Base-by-base conservation (phyloP, 2,797 vertebrate genomes). In the Austrolebias charrua region DNA sequence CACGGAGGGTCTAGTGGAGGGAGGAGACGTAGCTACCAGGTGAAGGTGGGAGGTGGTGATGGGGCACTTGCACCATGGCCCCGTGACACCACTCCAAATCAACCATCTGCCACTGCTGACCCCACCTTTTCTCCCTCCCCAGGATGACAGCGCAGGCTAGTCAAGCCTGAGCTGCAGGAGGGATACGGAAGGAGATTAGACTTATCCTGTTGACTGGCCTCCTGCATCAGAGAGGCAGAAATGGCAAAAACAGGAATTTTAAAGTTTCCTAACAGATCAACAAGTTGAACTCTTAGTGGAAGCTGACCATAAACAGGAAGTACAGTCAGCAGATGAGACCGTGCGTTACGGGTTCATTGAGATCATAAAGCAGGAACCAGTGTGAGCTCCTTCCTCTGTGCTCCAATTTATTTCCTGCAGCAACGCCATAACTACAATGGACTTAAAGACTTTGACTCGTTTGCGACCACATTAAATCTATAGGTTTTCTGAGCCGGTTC, bases 41-140 rank as follows among this genome's bases (percentile, higher is more conserved):
- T 94, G 91, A 82, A 91, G 60, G 48, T 88, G 88, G 85, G 83
- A 86, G 87, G 82, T 80, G 66, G 69, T 63, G 55, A 78, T 60
- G 69, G 69, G 69, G 43, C 86, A 86, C 42, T 71, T 71, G 82
- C 50, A 85, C 87, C 88, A 64, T 66, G 72, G 79, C 80, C 81
- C 46, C n/a, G 20, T 83, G 79, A 78, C 59, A 85, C 87, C 79
- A 76, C 72, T 80, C 75, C 52, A 63, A 84, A 85, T 66, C 69
- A 55, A 80, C 93, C 94, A 95, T 95, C 94, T 95, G 94, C 89
- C 87, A 83, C 78, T 38, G 35, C 75, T 38, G 18, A 20, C 89
- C 87, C 16, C 9, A 24, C 50, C 53, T 4, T 50, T 0, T 6
- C 59, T 40, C 66, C 69, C 20, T 38, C 75, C 80, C 65, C 0